Conservation (phyloP, 1,140 invertebrate species). For the Dysdera silvatica region DNA sequence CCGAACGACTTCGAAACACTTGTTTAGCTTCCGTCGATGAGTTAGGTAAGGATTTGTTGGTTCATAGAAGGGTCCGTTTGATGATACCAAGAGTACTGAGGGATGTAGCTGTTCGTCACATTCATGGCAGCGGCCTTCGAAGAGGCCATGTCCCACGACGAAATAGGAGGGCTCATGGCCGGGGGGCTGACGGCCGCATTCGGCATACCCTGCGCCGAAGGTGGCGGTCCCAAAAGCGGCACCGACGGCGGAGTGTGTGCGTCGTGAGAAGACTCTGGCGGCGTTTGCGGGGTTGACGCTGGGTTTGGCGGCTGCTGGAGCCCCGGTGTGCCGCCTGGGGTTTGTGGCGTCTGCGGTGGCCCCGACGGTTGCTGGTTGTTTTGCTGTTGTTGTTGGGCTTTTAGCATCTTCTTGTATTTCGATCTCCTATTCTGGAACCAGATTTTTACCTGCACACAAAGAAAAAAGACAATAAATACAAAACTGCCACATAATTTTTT, state of each 20-base stretch:
- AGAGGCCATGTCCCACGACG: conserved; percentile 37
- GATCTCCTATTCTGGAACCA: conserved; percentile 96
- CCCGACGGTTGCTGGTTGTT: conserved; percentile 38
- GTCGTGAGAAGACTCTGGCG: conserved; percentile 46
- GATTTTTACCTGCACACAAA: conserved; percentile 80
- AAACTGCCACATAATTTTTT: no score
- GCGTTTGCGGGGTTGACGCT: conserved; percentile 35
- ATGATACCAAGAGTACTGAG: conserved; percentile 39
- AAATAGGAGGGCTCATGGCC: conserved; percentile 43
- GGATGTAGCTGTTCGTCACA: conserved; percentile 35
- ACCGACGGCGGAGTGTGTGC: conserved; percentile 38
- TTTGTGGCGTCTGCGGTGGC: conserved; percentile 33
- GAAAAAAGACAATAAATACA: no score
- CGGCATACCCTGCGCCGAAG: conserved; percentile 20
- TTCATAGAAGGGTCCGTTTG: conserved; percentile 34
- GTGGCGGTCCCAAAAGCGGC: conserved; percentile 30
- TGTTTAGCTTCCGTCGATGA: no score
- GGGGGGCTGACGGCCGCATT: conserved; percentile 37
- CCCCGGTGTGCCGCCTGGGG: conserved; percentile 33
- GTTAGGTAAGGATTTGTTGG: conserved; percentile 38
- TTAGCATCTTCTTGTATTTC: conserved; percentile 97
- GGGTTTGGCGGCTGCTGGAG: conserved; percentile 48
- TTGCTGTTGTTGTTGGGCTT: conserved; percentile 53
- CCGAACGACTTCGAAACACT: no score
- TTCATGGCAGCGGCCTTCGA: conserved; percentile 33